Conservation (phyloP, 2,113 vertebrate species). For the Thomomys bottae region DNA sequence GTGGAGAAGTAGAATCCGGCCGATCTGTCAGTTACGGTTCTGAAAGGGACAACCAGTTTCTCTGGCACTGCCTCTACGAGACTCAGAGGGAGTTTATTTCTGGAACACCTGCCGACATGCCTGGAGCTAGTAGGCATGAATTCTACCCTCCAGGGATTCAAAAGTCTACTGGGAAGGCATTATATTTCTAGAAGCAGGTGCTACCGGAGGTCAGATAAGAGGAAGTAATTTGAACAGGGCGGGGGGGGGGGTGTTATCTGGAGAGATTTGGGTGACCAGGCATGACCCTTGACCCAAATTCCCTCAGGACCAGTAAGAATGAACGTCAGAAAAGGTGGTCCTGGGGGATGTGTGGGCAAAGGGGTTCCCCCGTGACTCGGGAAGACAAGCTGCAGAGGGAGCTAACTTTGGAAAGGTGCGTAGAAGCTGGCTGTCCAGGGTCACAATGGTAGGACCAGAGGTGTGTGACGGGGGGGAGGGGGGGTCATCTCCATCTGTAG, state of each 20-base stretch:
- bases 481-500: too few species aligned
- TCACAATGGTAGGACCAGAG: fast-evolving
- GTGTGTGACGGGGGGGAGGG: too few species aligned
- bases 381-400: fast-evolving
- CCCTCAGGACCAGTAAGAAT: not conserved
- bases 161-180: fast-evolving
- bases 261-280: not conserved
- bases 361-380: not conserved
- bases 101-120: not conserved
- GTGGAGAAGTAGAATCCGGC: not conserved
- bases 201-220: not conserved
- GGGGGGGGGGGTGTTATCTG: too few species aligned
- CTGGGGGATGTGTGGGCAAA: too few species aligned
- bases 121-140: not conserved
- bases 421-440: not conserved
- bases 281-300: not conserved
- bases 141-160: not conserved
- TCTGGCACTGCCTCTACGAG: fast-evolving
- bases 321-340: too few species aligned
- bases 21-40: not conserved
- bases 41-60: not conserved
- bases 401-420: not conserved
- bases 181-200: not conserved
- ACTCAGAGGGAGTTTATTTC: not conserved
- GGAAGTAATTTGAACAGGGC: not conserved